Conservation (phyloP, 2,797 vertebrate species). For the Apogon hyalosoma region DNA sequence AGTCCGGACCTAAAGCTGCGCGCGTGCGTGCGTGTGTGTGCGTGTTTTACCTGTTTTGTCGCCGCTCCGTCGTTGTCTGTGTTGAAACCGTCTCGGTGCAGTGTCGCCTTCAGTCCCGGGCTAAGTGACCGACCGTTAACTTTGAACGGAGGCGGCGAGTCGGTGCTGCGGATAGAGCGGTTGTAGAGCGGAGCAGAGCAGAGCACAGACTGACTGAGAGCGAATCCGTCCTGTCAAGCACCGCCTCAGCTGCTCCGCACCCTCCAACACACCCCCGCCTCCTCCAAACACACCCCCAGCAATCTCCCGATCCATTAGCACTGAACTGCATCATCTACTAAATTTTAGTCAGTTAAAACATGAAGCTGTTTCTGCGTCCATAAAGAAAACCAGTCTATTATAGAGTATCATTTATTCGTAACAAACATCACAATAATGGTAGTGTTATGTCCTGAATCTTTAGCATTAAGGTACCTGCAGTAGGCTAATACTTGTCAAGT, state of each 20-base stretch:
- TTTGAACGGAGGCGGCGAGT: conserved; percentile 48
- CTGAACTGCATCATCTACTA: conserved; percentile 16
- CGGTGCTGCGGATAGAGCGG: conserved; percentile 30
- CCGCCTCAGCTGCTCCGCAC: conserved; percentile 71
- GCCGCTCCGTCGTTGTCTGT: conserved; percentile 25
- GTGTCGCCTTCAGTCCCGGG: conserved; percentile 10
- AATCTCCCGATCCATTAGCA: too few species aligned
- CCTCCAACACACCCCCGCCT: conserved; percentile 16
- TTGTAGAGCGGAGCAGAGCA: conserved; percentile 29
- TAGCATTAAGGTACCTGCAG: too few species aligned
- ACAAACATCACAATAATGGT: too few species aligned
- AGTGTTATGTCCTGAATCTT: too few species aligned
- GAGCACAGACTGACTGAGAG: too few species aligned
- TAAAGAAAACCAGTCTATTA: too few species aligned
- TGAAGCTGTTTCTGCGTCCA: too few species aligned
- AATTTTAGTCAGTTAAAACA: neutral
- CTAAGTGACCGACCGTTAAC: conserved; percentile 49
- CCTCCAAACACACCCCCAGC: neutral
- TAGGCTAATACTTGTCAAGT: too few species aligned
- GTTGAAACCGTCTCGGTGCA: conserved; percentile 16
- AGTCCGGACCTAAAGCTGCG: conserved; percentile 21
- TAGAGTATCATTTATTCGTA: too few species aligned
- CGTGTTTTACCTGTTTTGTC: conserved; percentile 46
- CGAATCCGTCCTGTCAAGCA: conserved; percentile 62
- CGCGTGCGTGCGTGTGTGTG: neutral